Percentiles rank a stretch among this genome's conserved stretches.
Conservation (phyloP, 2,113 vertebrate genomes). For the Rhegmatorhina hoffmannsi region DNA sequence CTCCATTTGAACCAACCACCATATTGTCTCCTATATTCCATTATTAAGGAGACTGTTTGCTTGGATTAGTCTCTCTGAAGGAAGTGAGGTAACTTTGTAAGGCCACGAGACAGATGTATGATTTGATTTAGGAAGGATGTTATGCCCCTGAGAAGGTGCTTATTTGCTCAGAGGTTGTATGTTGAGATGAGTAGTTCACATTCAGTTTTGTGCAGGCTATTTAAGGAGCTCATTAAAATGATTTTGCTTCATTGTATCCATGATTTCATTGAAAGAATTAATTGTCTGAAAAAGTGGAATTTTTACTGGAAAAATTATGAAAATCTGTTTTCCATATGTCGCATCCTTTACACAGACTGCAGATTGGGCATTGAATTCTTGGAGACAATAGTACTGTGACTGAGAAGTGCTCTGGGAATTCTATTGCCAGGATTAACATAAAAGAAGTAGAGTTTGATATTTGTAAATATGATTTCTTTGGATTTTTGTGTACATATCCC, state of each 20-base stretch:
- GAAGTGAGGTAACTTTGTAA: not conserved
- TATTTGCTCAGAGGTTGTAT: not conserved
- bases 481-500: not conserved
- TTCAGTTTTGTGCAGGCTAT: not conserved
- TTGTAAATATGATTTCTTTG: not conserved
- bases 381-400: not conserved
- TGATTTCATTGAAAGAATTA: conserved; percentile 35
- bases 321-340: not conserved
- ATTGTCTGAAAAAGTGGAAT: not conserved
- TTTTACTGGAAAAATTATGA: not conserved
- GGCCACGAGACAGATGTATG: not conserved
- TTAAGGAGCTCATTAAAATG: conserved; percentile 36
- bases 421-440: not conserved
- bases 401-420: conserved; percentile 10
- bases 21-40: not conserved
- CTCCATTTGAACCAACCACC: not conserved
- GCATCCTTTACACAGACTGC: not conserved
- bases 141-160: not conserved
- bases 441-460: not conserved
- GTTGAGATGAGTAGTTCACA: not conserved
- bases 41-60: not conserved
- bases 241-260: conserved; percentile 18
- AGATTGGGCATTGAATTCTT: not conserved
- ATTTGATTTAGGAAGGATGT: conserved; percentile 8
- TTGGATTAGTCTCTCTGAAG: not conserved